Percentiles rank a stretch among this genome's conserved stretches.
Conservation (phyloP, 2,113 vertebrate genomes). For the Protobothrops flavoviridis region DNA sequence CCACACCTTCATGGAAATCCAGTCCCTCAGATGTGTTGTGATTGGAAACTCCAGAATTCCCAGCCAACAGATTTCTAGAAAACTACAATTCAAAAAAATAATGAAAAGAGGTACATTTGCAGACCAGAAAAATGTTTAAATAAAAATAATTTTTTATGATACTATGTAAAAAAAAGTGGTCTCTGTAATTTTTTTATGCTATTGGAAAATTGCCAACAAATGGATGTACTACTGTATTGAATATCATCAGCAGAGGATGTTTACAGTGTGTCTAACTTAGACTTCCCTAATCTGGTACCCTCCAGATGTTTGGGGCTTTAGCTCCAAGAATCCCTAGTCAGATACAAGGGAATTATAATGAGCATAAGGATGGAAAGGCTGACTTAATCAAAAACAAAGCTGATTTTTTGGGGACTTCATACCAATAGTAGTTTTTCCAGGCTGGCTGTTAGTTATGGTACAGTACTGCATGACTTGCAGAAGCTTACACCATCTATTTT, state of each 20-base stretch:
- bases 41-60: neutral
- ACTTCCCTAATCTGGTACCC: neutral
- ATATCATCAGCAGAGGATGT: neutral
- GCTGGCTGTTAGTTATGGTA: neutral
- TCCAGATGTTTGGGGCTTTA: neutral
- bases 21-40: neutral
- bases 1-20: neutral
- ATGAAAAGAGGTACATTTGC: neutral
- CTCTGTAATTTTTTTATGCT: neutral
- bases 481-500: neutral
- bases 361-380: neutral
- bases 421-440: neutral
- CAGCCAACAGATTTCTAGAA: neutral
- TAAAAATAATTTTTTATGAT: neutral
- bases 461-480: neutral
- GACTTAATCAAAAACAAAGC: neutral
- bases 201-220: neutral
- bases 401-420: neutral
- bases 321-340: neutral
- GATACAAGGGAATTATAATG: neutral
- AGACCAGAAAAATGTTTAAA: neutral
- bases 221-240: neutral
- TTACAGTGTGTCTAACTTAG: neutral
- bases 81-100: neutral
- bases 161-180: neutral